Evolutionary conservation across 2,113 vertebrate species (phyloP).

Genomic region (Oryctolagus cuniculus): mOryCun1.1 NC_091450.1:30044001-30044500

Average conservation of each 20-base stretch:
- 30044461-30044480: not conserved
- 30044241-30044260: not conserved
- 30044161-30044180: not conserved
- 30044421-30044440: no score
- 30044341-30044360: not conserved
- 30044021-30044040: not conserved
- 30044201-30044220: not conserved
- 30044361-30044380: no score
- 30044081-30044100: not conserved
- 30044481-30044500: not conserved
- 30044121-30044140: not conserved
- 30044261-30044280: not conserved
- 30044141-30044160: not conserved
- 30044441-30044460: not conserved
- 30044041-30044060: not conserved
- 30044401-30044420: not conserved
- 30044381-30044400: no score
- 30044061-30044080: not conserved
- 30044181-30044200: not conserved
- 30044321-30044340: not conserved
- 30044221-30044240: not conserved
- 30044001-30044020: not conserved
- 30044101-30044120: not conserved
- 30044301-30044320: not conserved
- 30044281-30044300: not conserved